phyloP scores from a whole-genome alignment of 2,888 invertebrate genomes.

The Hypomecis atomaria region DNA sequence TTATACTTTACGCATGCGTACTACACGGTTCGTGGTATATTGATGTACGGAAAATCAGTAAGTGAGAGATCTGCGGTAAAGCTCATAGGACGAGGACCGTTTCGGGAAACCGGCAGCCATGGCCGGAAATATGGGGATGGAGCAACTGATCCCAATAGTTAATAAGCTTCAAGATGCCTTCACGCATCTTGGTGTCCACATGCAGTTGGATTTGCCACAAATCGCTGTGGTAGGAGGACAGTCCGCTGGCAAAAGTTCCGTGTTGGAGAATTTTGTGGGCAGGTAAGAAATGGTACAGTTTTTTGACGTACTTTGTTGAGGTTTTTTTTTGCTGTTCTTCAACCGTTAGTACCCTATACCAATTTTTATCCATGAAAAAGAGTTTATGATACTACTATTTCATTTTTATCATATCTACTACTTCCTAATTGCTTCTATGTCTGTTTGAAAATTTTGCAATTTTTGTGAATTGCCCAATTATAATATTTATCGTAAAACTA shows the following conservation, averaged over 20 bases:
- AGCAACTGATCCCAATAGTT: constrained; percentile 99
- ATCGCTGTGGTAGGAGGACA: constrained; percentile 99
- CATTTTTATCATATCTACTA: too few species aligned
- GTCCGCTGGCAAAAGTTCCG: constrained; percentile 99
- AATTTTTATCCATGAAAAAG: too few species aligned
- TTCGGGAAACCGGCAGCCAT: constrained; percentile 79
- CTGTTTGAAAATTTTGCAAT: too few species aligned
- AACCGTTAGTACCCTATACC: too few species aligned
- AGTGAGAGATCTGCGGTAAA: constrained; percentile 75
- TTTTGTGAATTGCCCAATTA: too few species aligned
- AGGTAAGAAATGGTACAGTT: constrained; percentile 87
- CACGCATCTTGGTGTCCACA: constrained; percentile 98
- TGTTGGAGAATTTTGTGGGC: constrained; percentile 99
- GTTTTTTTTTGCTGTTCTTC: too few species aligned
- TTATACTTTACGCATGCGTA: constrained; percentile 72
- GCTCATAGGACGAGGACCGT: constrained; percentile 75
- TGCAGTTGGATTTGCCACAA: constrained; percentile 99
- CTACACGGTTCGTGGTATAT: constrained; percentile 60
- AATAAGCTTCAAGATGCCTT: constrained; percentile 99
- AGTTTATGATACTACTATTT: too few species aligned
- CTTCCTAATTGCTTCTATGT: too few species aligned
- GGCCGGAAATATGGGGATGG: constrained; percentile 95
- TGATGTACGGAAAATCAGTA: constrained; percentile 82
- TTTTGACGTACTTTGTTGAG: neutral
- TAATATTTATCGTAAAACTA: too few species aligned